Evolutionary conservation across 2,113 vertebrate species (phyloP), one percentile per base, ranked within the genome.

Genomic region (Pluvianellus socialis): DNA sequence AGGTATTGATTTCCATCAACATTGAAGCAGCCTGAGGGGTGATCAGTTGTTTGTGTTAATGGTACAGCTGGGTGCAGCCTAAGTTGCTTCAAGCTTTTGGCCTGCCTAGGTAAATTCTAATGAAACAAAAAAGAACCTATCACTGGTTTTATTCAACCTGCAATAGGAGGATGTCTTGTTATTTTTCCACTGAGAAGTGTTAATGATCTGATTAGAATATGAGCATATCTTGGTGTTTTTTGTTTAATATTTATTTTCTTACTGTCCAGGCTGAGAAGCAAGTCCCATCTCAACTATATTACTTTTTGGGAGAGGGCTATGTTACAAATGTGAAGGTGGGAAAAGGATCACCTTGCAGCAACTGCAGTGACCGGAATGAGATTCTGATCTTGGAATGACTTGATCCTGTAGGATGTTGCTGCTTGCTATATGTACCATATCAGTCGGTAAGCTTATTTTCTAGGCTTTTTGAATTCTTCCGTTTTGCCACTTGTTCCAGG

Each of bases 1-100:
- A 71, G 32, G 16, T 52, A 93, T 96, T 93, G 96, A 97, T 96
- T 96, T 94, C 88, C 55, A 75, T 86, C 95, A 94, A 53, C 63
- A 40, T 0, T 56, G 52, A 86, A 72, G 65, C 71, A 84, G 92
- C 95, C 90, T 40, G 63, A 90, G 94, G 92, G 67, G 12, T 73
- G 55, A 26, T 88, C 61, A 28, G 63, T 88, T 95, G 75, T 90
- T 97, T 95, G 35, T 86, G 55, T 71, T 94, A 92, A 83, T 79
- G 75, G 81, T 88, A 44, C 47, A 86, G 67, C 62, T 88, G 85
- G 27, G 53, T 88, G 62, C 90, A 90, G 58, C 92, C 76, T 94
- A 61, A 90, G 77, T 90, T 94, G 65, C 90, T 86, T 44, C 5
- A 9, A 88, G 90, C 79, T 12, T 84, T 90, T 94, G 61, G 79